Evolutionary conservation across 2,797 vertebrate species (phyloP).

Genomic region (Micrastur ruficollis): DNA sequence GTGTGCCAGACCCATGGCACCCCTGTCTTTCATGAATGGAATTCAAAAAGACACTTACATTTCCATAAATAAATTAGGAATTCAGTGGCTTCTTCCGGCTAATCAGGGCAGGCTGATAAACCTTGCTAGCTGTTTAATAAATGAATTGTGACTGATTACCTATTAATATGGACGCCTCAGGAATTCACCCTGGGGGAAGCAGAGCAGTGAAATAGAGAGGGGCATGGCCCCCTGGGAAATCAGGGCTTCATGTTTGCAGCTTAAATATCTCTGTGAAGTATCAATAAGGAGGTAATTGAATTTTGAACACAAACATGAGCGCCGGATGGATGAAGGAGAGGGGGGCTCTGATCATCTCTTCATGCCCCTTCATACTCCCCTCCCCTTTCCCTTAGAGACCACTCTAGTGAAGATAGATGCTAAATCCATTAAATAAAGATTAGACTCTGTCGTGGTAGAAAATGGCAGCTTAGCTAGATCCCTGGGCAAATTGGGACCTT

Average conservation of each 20-base stretch:
- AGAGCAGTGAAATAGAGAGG: conserved; percentile 98
- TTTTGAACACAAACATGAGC: conserved; percentile 99
- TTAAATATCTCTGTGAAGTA: conserved; percentile 99
- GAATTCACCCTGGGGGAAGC: conserved; percentile 89
- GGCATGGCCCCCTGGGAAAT: conserved; percentile 98
- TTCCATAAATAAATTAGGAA: conserved; percentile 99
- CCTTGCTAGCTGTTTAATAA: conserved; percentile 99
- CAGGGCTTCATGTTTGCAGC: conserved; percentile 99
- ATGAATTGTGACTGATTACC: conserved; percentile 99
- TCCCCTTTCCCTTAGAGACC: conserved; percentile 84
- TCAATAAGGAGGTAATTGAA: conserved; percentile 99
- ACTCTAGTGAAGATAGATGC: conserved; percentile 94
- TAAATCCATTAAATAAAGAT: conserved; percentile 99
- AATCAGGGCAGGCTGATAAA: conserved; percentile 96
- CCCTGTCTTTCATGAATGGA: conserved; percentile 86
- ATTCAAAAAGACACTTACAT: conserved; percentile 96
- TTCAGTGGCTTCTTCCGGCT: conserved; percentile 98
- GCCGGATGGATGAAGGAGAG: conserved; percentile 90
- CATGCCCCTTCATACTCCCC: conserved; percentile 79
- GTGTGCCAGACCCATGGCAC: conserved; percentile 55
- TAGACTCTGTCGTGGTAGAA: conserved; percentile 85
- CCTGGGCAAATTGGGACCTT: conserved; percentile 77
- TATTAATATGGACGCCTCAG: conserved; percentile 99
- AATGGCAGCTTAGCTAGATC: conserved; percentile 82
- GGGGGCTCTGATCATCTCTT: conserved; percentile 81